Conservation (phyloP, 1,140 invertebrate species). For the Drosophila sp. region DNA sequence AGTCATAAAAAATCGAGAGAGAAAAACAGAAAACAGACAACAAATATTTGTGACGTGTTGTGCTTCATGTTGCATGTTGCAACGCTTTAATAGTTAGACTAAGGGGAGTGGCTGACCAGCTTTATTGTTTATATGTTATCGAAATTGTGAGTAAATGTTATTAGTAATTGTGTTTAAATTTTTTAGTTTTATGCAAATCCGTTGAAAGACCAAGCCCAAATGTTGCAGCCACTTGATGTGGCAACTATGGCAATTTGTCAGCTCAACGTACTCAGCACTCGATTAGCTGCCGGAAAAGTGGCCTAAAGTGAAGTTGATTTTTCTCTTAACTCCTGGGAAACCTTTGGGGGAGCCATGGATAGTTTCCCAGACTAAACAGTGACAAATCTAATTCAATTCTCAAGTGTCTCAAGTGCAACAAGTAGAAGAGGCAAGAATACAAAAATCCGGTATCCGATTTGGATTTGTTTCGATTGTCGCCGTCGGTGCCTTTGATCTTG, state of each 20-base stretch:
- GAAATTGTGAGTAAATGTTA: constrained; percentile 41
- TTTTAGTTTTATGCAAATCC: constrained; percentile 51
- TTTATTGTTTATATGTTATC: constrained; percentile 49
- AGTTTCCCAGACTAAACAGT: constrained; percentile 54
- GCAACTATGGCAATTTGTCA: constrained; percentile 48
- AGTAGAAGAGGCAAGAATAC: neutral
- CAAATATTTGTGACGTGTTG: constrained; percentile 23
- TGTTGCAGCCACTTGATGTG: constrained; percentile 28
- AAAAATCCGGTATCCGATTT: neutral
- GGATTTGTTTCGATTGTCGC: constrained; percentile 47
- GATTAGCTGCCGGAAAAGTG: constrained; percentile 28
- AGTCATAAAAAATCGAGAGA: constrained; percentile 35
- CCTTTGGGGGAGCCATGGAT: too few species aligned
- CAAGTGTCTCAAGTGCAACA: constrained; percentile 44
- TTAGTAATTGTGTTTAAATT: constrained; percentile 38
- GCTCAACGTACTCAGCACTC: constrained; percentile 21
- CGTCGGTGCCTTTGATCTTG: constrained; percentile 61
- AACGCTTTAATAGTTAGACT: constrained; percentile 10
- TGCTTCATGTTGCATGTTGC: constrained; percentile 17
- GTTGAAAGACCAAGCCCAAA: constrained; percentile 40
- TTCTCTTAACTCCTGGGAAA: too few species aligned
- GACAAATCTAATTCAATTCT: constrained; percentile 59
- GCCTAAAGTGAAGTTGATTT: neutral
- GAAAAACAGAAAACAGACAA: constrained; percentile 26
- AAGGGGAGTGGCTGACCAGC: constrained; percentile 55